A percentile compares a stretch with the other conserved stretches of the same genome.
Conservation (phyloP, 2,797 vertebrate genomes). For the Poeciliopsis infans region DNA sequence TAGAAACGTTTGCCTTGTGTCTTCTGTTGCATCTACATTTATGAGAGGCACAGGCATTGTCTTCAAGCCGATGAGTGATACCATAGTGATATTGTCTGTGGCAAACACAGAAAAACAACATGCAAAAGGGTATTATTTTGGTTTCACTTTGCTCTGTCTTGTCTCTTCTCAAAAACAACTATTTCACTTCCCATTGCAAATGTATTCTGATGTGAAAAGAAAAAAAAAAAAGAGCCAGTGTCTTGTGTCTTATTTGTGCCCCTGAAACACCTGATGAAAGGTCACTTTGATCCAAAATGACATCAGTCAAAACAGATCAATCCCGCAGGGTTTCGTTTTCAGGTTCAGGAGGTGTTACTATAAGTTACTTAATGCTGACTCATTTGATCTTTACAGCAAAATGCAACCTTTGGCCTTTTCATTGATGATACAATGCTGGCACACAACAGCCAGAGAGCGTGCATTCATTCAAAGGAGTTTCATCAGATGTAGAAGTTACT, state of each 20-base stretch:
- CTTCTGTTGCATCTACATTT: slow-evolving; percentile 37
- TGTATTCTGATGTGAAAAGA: slow-evolving; percentile 2
- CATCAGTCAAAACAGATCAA: slow-evolving; percentile 32
- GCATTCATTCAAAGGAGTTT: neutral
- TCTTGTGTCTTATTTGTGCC: neutral
- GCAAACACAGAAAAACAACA: slow-evolving; percentile 17
- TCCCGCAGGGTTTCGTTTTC: slow-evolving; percentile 53
- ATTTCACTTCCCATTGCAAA: slow-evolving; percentile 16
- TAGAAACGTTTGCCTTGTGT: slow-evolving; percentile 43
- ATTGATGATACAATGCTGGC: slow-evolving; percentile 31
- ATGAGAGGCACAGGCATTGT: slow-evolving; percentile 12
- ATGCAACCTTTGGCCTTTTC: slow-evolving; percentile 22
- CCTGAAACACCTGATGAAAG: slow-evolving; percentile 21
- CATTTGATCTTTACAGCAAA: slow-evolving; percentile 54
- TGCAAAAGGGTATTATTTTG: neutral
- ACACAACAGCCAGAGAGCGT: neutral
- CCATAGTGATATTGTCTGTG: slow-evolving; percentile 11
- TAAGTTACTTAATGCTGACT: slow-evolving; percentile 53
- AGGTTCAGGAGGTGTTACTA: slow-evolving; percentile 58
- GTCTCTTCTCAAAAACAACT: slow-evolving; percentile 13
- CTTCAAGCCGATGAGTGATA: neutral
- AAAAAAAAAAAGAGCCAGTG: slow-evolving; percentile 14
- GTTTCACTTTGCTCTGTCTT: slow-evolving; percentile 1
- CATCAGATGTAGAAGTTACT: slow-evolving; percentile 1
- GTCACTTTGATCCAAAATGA: slow-evolving; percentile 50